Conservation (phyloP, 1,140 invertebrate species). For the Aphis craccivora region DNA sequence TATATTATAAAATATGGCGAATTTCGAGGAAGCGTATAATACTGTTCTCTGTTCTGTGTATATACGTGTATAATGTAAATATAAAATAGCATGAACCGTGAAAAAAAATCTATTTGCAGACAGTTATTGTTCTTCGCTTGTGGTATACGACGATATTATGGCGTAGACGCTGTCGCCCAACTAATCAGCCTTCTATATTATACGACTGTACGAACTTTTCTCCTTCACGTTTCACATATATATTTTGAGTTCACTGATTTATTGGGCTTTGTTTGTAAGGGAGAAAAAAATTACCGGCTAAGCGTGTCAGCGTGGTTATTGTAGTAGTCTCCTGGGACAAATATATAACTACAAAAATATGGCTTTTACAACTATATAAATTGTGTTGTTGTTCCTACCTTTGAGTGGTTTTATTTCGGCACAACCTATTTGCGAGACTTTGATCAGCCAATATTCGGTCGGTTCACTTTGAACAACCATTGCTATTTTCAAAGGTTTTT, state of each 20-base stretch:
- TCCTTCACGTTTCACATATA: background rate
- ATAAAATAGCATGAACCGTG: background rate
- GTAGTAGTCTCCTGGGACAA: conserved; percentile 20
- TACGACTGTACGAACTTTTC: background rate
- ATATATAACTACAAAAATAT: conserved; percentile 14
- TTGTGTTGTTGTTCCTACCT: conserved; percentile 60
- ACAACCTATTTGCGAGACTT: conserved; percentile 63
- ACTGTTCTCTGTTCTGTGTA: background rate
- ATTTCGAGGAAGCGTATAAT: background rate
- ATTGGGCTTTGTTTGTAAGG: background rate
- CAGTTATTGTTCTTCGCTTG: background rate
- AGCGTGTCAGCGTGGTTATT: background rate
- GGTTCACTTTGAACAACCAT: conserved; percentile 64
- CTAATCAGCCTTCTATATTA: background rate
- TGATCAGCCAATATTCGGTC: conserved; percentile 64
- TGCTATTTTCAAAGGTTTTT: conserved; percentile 63
- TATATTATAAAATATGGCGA: background rate
- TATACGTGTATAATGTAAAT: background rate
- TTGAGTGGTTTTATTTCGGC: conserved; percentile 61
- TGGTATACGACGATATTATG: background rate
- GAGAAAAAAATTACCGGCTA: conserved; percentile 12
- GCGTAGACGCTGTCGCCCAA: background rate
- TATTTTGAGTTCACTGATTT: conserved; percentile 21
- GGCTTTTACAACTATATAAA: background rate
- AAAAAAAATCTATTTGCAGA: background rate